Evolutionary conservation across 2,113 vertebrate species (phyloP).

Genomic region (Percina caprodes): DNA sequence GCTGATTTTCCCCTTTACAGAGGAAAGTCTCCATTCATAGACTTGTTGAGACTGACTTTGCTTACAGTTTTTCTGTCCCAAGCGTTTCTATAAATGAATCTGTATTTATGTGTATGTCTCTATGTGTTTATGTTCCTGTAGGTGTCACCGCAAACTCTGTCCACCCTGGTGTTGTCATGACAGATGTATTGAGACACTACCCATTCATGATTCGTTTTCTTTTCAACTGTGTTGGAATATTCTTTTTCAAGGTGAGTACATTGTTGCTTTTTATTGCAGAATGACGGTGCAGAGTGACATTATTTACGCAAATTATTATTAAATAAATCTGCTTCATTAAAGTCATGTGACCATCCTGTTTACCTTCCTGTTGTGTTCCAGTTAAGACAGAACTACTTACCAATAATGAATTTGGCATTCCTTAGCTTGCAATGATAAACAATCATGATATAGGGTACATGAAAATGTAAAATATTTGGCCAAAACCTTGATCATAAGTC

Average conservation of each 20-base stretch:
- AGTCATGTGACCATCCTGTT: not conserved
- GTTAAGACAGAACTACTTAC: not conserved
- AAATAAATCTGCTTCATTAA: not conserved
- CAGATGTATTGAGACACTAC: slow-evolving; percentile 84
- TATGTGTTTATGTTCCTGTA: slow-evolving; percentile 47
- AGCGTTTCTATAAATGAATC: not conserved
- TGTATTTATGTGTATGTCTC: slow-evolving; percentile 1
- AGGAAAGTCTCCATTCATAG: no score
- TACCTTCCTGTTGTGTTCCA: not conserved
- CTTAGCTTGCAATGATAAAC: no score
- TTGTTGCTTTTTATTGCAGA: not conserved
- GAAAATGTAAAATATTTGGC: not conserved
- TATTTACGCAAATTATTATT: not conserved
- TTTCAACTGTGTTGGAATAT: slow-evolving; percentile 81
- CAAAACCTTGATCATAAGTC: not conserved
- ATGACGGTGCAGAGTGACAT: no score
- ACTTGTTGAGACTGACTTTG: no score
- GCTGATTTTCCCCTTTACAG: no score
- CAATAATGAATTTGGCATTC: no score
- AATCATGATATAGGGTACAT: no score
- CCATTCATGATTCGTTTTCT: slow-evolving; percentile 5
- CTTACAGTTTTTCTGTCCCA: no score
- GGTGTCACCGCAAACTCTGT: slow-evolving; percentile 87
- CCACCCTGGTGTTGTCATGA: slow-evolving; percentile 87
- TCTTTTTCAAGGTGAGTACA: slow-evolving; percentile 88